Evolutionary conservation across 1,140 invertebrate species (phyloP).

Genomic region (Amyelois transitella): DNA sequence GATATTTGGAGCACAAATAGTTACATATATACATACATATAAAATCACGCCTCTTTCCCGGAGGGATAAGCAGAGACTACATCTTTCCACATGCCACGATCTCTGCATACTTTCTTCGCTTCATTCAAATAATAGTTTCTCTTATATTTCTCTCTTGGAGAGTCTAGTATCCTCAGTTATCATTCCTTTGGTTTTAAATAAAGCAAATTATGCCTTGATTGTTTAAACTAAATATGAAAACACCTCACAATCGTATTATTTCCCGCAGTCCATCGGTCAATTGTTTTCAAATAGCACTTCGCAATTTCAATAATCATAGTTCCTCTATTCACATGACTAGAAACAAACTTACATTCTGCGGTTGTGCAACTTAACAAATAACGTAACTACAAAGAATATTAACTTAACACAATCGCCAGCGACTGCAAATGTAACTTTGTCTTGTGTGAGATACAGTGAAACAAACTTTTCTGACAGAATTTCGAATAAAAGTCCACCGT

Average conservation of each 20-base stretch:
- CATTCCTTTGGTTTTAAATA: too few relatives aligned
- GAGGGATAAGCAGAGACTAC: too few relatives aligned
- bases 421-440: conserved; percentile 6
- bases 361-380: not conserved
- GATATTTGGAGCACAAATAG: too few relatives aligned
- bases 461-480: not conserved
- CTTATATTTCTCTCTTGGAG: too few relatives aligned
- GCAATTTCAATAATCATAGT: not conserved
- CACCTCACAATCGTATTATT: not conserved
- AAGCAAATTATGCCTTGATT: too few relatives aligned
- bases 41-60: too few relatives aligned
- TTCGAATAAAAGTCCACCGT: not conserved
- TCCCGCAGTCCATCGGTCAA: not conserved
- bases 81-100: too few relatives aligned
- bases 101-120: too few relatives aligned
- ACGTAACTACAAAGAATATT: not conserved
- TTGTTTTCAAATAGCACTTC: not conserved
- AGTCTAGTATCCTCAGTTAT: too few relatives aligned
- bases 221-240: too few relatives aligned
- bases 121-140: too few relatives aligned
- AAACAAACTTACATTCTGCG: not conserved
- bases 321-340: not conserved
- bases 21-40: too few relatives aligned
- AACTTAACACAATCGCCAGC: not conserved
- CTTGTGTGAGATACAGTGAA: not conserved